Evolutionary conservation across 2,888 invertebrate species (phyloP).

Genomic region (Ashinkailepas kermadecensis): DNA sequence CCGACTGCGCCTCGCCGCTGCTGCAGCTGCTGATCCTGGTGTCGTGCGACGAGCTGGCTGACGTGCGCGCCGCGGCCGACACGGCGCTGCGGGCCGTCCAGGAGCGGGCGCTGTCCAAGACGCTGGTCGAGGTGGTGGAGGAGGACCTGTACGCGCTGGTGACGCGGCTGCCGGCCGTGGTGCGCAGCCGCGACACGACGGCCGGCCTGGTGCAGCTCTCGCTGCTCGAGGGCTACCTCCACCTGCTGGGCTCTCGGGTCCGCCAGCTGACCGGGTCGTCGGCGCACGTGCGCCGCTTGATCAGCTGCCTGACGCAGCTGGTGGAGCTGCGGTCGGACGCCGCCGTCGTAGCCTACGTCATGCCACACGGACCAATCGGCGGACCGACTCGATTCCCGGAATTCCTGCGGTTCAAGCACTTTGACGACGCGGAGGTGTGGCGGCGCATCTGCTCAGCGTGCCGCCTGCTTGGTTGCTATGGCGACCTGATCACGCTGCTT

Average conservation of each 20-base stretch:
- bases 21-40: slow-evolving; percentile 64
- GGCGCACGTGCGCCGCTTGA: slow-evolving; percentile 35
- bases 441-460: slow-evolving; percentile 43
- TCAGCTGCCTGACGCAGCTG: slow-evolving; percentile 60
- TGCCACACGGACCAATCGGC: slow-evolving; percentile 90
- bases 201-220: neutral
- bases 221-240: slow-evolving; percentile 16
- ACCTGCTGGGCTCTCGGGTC: slow-evolving; percentile 2
- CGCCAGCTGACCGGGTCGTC: slow-evolving; percentile 8
- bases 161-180: neutral
- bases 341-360: slow-evolving; percentile 75
- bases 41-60: slow-evolving; percentile 58
- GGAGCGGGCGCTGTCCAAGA: slow-evolving; percentile 48
- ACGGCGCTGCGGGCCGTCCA: slow-evolving; percentile 60
- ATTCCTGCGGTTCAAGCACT: slow-evolving; percentile 71
- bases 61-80: slow-evolving; percentile 51
- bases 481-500: slow-evolving; percentile 27
- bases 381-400: slow-evolving; percentile 81
- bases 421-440: slow-evolving; percentile 61
- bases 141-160: slow-evolving; percentile 6
- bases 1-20: slow-evolving; percentile 5
- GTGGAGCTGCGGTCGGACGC: slow-evolving; percentile 59
- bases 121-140: slow-evolving; percentile 42
- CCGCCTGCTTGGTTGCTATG: slow-evolving; percentile 55
- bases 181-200: neutral